Conservation (phyloP, 2,888 invertebrate species). For the Emmelina monodactyla region DNA sequence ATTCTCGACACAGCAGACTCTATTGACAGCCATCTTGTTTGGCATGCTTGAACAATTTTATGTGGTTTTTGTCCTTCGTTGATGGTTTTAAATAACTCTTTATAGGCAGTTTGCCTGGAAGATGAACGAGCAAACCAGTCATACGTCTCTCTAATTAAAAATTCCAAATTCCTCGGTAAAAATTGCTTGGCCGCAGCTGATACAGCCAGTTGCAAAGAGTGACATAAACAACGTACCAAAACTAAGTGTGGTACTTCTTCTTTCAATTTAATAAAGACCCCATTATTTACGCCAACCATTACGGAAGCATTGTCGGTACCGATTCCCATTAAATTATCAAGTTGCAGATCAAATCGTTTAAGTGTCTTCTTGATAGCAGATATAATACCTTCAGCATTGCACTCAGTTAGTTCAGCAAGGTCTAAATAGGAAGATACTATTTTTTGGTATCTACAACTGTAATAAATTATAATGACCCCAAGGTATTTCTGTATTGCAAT, state of each 20-base stretch:
- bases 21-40: slow-evolving; percentile 6
- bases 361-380: slow-evolving; percentile 15
- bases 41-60: slow-evolving; percentile 20
- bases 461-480: slow-evolving; percentile 9
- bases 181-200: slow-evolving; percentile 13
- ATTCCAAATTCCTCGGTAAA: slow-evolving; percentile 24
- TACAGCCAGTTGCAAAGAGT: slow-evolving; percentile 22
- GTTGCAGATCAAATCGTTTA: slow-evolving; percentile 9
- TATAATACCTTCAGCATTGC: slow-evolving; percentile 11
- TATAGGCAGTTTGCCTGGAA: slow-evolving; percentile 12
- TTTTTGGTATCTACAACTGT: slow-evolving; percentile 11
- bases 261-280: slow-evolving; percentile 25
- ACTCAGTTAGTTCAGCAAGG: slow-evolving; percentile 11
- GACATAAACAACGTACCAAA: slow-evolving; percentile 27
- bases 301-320: slow-evolving; percentile 29
- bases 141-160: slow-evolving; percentile 19
- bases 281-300: slow-evolving; percentile 27
- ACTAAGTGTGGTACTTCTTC: slow-evolving; percentile 19
- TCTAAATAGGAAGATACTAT: slow-evolving; percentile 18
- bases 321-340: slow-evolving; percentile 23
- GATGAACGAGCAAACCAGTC: slow-evolving; percentile 24
- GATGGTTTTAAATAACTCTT: slow-evolving; percentile 15
- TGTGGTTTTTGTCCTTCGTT: slow-evolving; percentile 17
- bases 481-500: slow-evolving; percentile 9
- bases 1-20: slow-evolving; percentile 7